Conservation (phyloP, 2,113 vertebrate genomes). For the Odocoileus virginianus region DNA sequence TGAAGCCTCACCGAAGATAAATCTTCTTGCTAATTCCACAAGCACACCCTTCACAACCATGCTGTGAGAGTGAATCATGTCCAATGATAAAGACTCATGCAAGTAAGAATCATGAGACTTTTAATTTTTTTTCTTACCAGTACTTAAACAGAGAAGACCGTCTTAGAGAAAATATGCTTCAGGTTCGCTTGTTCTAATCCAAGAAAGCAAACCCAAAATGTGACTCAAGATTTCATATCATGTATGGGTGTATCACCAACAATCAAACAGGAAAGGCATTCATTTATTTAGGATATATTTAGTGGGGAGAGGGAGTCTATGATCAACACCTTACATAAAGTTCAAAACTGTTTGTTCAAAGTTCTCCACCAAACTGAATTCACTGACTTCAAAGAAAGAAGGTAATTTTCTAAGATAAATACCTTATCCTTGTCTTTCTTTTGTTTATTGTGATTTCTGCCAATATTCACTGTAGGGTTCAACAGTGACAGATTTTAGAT, state of each 20-base stretch:
- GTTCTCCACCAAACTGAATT: not conserved
- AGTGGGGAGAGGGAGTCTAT: fast-evolving
- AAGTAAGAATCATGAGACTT: not conserved
- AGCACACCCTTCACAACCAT: not conserved
- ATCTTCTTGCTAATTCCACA: not conserved
- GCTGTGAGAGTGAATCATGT: not conserved
- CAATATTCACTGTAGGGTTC: not conserved
- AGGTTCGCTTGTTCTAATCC: not conserved
- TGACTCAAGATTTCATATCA: not conserved
- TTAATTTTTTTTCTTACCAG: not conserved
- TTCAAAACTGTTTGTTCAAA: conserved; percentile 5
- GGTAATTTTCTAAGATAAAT: not conserved
- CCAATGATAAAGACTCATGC: not conserved
- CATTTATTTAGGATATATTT: not conserved
- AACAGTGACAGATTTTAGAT: not conserved
- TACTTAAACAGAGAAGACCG: not conserved
- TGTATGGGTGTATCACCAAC: not conserved
- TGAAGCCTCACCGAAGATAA: not conserved
- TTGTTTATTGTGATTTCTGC: conserved; percentile 1
- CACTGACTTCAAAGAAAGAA: not conserved
- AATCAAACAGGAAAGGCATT: not conserved
- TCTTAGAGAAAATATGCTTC: not conserved
- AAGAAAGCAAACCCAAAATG: not conserved
- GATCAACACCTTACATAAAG: not conserved
- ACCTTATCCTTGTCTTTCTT: not conserved